Base-by-base conservation (phyloP, 2,888 invertebrate genomes). In the Acanthococcus lagerstroemiae region DNA sequence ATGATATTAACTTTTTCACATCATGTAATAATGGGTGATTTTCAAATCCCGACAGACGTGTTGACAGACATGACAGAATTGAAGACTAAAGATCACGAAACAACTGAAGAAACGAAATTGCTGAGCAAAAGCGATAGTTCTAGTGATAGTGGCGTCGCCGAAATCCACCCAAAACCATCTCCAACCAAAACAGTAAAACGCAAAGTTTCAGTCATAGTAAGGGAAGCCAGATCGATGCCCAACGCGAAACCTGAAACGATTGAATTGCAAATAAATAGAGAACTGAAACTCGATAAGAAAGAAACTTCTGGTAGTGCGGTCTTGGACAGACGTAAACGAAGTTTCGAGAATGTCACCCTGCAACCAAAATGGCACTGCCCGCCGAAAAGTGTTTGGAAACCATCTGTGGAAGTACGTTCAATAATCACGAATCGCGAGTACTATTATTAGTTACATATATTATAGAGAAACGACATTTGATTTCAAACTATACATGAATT, bases 341-440 rank as follows among this genome's bases (percentile, higher is more conserved):
- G 67, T 45, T 67, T 67, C 19, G 67, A 67, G 50, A 46, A 52
- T 46, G 50, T 55, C 3, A 44, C 55, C 26, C 46, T 67, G 17
- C 61, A 67, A 17, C 67, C 67, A 15, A 74, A 76, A 71, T 90
- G 89, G 88, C 84, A 86, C 69, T 83, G 84, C 70, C 86, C 90
- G 0, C 85, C 90, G 0, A 88, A 89, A 72, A 81, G 82, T 52
- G 83, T 93, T 48, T 90, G 91, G 86, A 88, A 88, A 72, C 85
- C 87, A 12, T 82, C 86, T 9, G 80, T 90, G 9, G 88, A 88
- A 79, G 86, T 86, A 74, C 74, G n/a, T n/a, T n/a, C n/a, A n/a
- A n/a, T n/a, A n/a, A n/a, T n/a, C n/a, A n/a, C n/a, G n/a, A n/a
- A n/a, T n/a, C n/a, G n/a, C n/a, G n/a, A n/a, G n/a, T n/a, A n/a